Conservation (phyloP, 2,888 invertebrate genomes). For the Drepana falcataria region DNA sequence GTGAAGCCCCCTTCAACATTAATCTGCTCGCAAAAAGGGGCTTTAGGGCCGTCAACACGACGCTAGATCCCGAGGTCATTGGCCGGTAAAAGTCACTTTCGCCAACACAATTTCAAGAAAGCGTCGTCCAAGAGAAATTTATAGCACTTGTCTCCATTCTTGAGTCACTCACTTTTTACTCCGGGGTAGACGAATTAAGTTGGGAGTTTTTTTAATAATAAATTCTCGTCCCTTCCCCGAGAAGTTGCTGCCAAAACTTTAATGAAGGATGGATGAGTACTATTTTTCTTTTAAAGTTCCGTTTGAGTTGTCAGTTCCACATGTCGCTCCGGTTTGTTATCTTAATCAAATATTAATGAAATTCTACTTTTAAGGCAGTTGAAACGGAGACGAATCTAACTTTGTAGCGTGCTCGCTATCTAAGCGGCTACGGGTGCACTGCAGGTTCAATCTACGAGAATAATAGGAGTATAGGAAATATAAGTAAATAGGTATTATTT, state of each 20-base stretch:
- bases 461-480: no score
- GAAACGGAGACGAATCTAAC: neutral
- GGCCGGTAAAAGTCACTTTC: constrained; percentile 56
- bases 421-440: no score
- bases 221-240: constrained; percentile 19
- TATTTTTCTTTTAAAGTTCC: constrained; percentile 5
- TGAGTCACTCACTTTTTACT: constrained; percentile 33
- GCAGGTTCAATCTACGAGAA: no score
- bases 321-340: neutral
- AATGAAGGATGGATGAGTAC: constrained; percentile 26
- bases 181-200: constrained; percentile 9
- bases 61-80: constrained; percentile 35
- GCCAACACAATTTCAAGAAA: constrained; percentile 43
- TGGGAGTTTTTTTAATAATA: constrained; percentile 33
- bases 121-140: constrained; percentile 23
- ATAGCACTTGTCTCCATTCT: constrained; percentile 20
- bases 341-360: neutral
- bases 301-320: constrained; percentile 2
- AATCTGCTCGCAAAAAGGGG: constrained; percentile 56
- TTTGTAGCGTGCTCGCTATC: neutral
- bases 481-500: no score
- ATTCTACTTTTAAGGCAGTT: neutral
- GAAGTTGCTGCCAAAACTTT: constrained; percentile 31
- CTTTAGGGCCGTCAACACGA: constrained; percentile 50
- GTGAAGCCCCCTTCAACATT: constrained; percentile 29